phyloP scores from a whole-genome alignment of 2,888 invertebrate species.

The Calliopum simillimum region DNA sequence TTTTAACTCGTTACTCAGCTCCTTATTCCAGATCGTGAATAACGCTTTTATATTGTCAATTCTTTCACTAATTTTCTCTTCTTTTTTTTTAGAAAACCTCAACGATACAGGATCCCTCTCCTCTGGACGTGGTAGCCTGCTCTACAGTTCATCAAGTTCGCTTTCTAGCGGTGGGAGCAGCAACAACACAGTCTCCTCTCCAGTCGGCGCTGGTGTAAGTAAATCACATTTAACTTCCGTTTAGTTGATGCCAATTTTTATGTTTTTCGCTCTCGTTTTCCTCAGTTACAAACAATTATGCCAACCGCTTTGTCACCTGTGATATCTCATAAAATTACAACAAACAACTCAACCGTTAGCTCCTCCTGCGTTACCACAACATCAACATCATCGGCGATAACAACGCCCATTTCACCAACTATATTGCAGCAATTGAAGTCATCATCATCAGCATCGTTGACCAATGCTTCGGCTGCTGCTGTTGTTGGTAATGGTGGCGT shows the following conservation, averaged over 20 bases:
- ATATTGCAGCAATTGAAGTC: conserved; percentile 35
- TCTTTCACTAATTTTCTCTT: conserved; percentile 14
- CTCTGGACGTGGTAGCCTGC: conserved; percentile 61
- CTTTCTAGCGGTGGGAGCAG: conserved; percentile 66
- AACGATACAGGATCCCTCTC: conserved; percentile 61
- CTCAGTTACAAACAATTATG: conserved; percentile 59
- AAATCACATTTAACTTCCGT: conserved; percentile 35
- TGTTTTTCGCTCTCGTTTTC: conserved; percentile 43
- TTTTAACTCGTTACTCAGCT: background rate
- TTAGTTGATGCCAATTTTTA: conserved; percentile 31
- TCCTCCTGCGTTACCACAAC: conserved; percentile 43
- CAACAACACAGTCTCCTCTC: conserved; percentile 68
- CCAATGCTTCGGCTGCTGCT: conserved; percentile 33
- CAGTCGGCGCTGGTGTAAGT: conserved; percentile 65
- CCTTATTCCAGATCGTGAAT: background rate
- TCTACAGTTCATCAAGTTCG: conserved; percentile 70
- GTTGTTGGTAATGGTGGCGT: conserved; percentile 42
- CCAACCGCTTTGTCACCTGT: conserved; percentile 65
- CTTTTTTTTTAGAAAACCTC: conserved; percentile 54
- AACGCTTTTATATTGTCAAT: background rate
- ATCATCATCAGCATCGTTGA: conserved; percentile 4
- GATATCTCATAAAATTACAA: conserved; percentile 57
- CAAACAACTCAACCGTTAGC: conserved; percentile 17
- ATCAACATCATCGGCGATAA: conserved; percentile 40
- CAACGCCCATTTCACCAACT: conserved; percentile 34